phyloP scores from a whole-genome alignment of 1,140 invertebrate genomes.

The Parapsyche elsis region DNA sequence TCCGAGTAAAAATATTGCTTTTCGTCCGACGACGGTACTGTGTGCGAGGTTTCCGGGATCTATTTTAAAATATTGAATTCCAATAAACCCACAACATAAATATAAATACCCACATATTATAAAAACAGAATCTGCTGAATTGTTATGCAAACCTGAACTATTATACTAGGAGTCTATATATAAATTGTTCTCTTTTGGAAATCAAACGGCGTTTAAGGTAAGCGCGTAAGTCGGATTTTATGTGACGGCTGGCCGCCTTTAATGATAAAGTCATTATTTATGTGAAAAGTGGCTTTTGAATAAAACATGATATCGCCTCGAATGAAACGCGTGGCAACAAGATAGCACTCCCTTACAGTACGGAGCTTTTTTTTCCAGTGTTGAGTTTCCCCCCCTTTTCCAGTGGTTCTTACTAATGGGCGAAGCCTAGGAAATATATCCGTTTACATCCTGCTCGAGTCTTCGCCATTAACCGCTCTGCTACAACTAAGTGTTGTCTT shows the following conservation, averaged over 20 bases:
- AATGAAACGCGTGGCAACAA: neutral
- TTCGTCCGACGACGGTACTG: neutral
- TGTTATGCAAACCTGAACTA: too few species aligned
- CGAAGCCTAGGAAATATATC: neutral
- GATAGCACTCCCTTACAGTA: neutral
- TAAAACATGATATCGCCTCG: conserved; percentile 10
- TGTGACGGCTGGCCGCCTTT: neutral
- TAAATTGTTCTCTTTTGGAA: neutral
- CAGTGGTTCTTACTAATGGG: neutral
- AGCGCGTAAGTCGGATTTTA: neutral
- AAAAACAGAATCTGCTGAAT: too few species aligned
- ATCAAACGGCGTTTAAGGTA: conserved; percentile 2
- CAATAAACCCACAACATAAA: neutral
- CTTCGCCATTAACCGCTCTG: neutral
- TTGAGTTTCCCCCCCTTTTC: neutral
- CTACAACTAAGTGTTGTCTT: neutral
- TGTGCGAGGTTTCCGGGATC: neutral
- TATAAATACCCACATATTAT: too few species aligned
- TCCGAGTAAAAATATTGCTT: neutral
- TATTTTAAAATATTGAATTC: neutral
- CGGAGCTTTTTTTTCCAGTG: neutral
- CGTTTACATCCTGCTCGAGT: neutral
- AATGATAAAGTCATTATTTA: conserved; percentile 24
- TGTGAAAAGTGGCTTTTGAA: conserved; percentile 25
- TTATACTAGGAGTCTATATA: too few species aligned